Evolutionary conservation across 2,113 vertebrate genomes (phyloP).

Genomic region (Cyanocitta stelleri): DNA sequence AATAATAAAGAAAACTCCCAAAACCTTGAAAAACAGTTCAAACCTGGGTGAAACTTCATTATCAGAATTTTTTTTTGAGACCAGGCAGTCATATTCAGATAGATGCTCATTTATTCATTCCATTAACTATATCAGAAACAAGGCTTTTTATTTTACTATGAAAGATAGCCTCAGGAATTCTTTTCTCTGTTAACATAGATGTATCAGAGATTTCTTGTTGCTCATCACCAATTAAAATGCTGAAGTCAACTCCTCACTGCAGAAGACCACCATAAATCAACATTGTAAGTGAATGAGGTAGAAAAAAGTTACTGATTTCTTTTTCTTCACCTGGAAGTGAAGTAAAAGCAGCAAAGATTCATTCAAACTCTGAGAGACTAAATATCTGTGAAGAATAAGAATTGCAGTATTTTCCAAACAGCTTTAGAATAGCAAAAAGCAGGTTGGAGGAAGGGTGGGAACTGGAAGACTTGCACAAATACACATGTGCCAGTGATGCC

Average conservation of each 20-base stretch:
- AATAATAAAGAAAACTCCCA: not conserved
- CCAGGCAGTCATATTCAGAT: accelerated
- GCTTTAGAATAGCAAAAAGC: not conserved
- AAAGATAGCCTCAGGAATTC: not conserved
- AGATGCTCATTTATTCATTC: not conserved
- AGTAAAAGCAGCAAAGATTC: not conserved
- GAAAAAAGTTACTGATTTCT: not conserved
- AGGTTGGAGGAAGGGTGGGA: not conserved
- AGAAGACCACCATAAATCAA: not conserved
- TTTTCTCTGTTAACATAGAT: not conserved
- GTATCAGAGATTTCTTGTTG: not conserved
- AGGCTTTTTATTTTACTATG: not conserved
- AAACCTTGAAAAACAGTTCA: not conserved
- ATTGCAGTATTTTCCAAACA: not conserved
- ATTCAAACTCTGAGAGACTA: not conserved
- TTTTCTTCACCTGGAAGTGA: not conserved
- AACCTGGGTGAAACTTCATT: not conserved
- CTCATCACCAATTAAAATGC: not conserved
- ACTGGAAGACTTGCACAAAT: not conserved
- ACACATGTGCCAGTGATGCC: not conserved
- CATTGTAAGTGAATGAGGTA: not conserved
- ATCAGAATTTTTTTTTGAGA: not conserved
- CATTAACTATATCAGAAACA: not conserved
- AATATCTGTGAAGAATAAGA: not conserved
- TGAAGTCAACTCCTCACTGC: not conserved